These are phyloP conservation scores for Chiloscyllium punctatum DNA, from an alignment of 2,797 vertebrate species.

Conservation along the genomic window DNA sequence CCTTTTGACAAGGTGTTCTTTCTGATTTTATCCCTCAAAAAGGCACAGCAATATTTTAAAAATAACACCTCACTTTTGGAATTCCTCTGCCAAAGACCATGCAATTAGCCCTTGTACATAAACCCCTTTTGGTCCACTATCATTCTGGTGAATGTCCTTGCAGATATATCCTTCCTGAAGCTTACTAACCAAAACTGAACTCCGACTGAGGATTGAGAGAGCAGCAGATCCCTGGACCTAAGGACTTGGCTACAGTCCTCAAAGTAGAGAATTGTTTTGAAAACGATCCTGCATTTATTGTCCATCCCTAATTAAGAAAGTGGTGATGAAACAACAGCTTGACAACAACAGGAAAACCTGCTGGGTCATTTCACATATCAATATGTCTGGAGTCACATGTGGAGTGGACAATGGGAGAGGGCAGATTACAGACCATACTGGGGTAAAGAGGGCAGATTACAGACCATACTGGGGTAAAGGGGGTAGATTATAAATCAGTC, in stretches of 20 bases:
- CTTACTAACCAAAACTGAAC: neutral
- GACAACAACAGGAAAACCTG: no score
- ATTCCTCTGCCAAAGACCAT: neutral
- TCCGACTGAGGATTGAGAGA: neutral
- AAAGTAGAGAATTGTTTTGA: no score
- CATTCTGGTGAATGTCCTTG: neutral
- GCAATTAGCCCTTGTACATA: neutral
- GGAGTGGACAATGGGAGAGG: no score
- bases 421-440: no score
- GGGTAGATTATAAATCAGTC: no score
- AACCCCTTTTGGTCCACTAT: neutral
- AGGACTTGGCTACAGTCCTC: neutral
- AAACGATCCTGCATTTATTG: no score
- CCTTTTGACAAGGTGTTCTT: neutral
- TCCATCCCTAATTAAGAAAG: no score
- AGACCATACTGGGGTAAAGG: no score
- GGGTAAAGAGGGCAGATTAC: no score
- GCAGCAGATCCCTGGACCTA: neutral
- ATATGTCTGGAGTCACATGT: no score
- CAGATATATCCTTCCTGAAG: neutral
- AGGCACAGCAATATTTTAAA: neutral
- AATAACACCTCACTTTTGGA: neutral
- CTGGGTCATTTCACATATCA: no score
- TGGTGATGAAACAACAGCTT: no score
- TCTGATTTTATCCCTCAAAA: neutral